Percentiles rank a stretch among this genome's conserved stretches.
Evolutionary conservation across 1,140 invertebrate genomes (phyloP).

Genomic region (Archivesica marissinica): DNA sequence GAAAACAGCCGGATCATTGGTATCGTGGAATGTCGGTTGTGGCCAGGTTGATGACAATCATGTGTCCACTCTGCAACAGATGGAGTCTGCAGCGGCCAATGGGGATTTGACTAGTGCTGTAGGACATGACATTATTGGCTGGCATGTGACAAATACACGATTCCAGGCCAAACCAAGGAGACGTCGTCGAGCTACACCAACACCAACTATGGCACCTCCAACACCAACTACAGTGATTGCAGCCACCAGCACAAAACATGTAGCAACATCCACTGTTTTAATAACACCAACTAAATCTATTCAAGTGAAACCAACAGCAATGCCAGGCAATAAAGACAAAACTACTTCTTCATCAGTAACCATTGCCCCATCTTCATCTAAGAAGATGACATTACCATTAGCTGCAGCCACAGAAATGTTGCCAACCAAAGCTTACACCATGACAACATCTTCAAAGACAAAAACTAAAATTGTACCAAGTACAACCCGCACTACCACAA

Average conservation of each 20-base stretch:
- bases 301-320: conserved; percentile 61
- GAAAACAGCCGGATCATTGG: conserved; percentile 84
- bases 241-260: conserved; percentile 58
- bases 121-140: conserved; percentile 87
- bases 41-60: conserved; percentile 87
- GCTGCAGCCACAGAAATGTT: conserved; percentile 54
- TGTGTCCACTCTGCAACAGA: conserved; percentile 86
- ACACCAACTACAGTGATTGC: conserved; percentile 72
- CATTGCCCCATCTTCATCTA: conserved; percentile 28
- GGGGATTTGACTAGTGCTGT: conserved; percentile 87
- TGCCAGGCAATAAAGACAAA: conserved; percentile 58
- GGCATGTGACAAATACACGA: conserved; percentile 86
- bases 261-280: conserved; percentile 43
- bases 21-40: conserved; percentile 89
- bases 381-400: conserved; percentile 14
- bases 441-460: conserved; percentile 62
- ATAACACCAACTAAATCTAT: conserved; percentile 71
- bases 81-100: conserved; percentile 87
- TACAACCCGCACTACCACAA: conserved; percentile 39
- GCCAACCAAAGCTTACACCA: conserved; percentile 63
- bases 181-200: conserved; percentile 64
- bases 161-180: conserved; percentile 78
- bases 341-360: conserved; percentile 25
- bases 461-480: conserved; percentile 49
- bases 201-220: conserved; percentile 65